Conservation (phyloP, 1,140 invertebrate genomes). For the Epicauta chinensis region DNA sequence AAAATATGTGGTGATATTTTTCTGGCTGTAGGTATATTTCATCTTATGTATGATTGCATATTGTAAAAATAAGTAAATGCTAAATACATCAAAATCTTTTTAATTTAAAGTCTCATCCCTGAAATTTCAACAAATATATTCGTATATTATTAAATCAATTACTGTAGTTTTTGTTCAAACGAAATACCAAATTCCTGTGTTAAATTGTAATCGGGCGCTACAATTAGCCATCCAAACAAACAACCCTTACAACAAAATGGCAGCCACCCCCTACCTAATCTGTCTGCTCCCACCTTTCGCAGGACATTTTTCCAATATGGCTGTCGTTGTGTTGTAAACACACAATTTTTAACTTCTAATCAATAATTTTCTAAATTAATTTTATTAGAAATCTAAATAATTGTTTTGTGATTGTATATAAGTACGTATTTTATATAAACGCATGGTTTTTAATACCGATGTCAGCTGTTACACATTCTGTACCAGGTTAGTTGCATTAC, state of each 20-base stretch:
- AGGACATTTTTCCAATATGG: slow-evolving; percentile 36
- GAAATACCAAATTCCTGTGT: no score
- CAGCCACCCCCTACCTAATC: slow-evolving; percentile 27
- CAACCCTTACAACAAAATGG: slow-evolving; percentile 25
- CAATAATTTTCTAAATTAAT: slow-evolving; percentile 7
- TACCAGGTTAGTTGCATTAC: slow-evolving; percentile 49
- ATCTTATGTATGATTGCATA: slow-evolving; percentile 44
- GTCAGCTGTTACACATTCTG: slow-evolving; percentile 58
- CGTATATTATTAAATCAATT: no score
- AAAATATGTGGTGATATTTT: slow-evolving; percentile 46
- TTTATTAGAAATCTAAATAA: slow-evolving; percentile 12
- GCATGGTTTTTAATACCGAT: slow-evolving; percentile 51
- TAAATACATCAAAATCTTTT: slow-evolving; percentile 41
- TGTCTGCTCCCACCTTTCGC: not conserved
- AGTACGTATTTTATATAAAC: slow-evolving; percentile 20
- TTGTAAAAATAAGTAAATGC: slow-evolving; percentile 44
- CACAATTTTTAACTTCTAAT: slow-evolving; percentile 20
- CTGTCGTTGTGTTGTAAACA: slow-evolving; percentile 40
- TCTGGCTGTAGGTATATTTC: slow-evolving; percentile 45
- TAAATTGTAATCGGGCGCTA: no score
- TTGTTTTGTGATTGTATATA: slow-evolving; percentile 12
- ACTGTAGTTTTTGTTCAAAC: no score
- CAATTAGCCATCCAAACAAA: slow-evolving; percentile 4
- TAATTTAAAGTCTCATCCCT: slow-evolving; percentile 20
- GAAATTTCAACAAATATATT: not conserved